Base-by-base conservation (phyloP, 2,888 invertebrate genomes). In the Cataglyphis albicans region DNA sequence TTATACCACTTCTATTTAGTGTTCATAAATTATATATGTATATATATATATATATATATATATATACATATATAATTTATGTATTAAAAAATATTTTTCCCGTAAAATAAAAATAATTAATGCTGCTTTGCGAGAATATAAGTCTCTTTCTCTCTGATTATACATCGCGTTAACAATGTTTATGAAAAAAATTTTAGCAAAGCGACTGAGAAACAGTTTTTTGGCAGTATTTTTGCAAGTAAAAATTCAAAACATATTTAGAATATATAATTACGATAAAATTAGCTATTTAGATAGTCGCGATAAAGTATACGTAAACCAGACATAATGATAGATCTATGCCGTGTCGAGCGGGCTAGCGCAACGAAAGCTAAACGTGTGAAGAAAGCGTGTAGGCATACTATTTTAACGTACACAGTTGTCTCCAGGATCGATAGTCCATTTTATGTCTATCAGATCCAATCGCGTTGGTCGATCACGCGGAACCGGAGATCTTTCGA, bases 401-500 rank as follows among this genome's bases (percentile, higher is more conserved):
- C 32, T 32, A 63, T 48, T 61, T 64, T 48, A 73, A 35, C 64
- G 18, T 25, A n/a, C 48, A 48, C 48, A 41, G 35, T 21, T 64
- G 44, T 64, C 44, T 64, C 63, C 41, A 32, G 44, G 9, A 32
- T 63, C 74, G 32, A 74, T 48, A 35, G 35, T 48, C 74, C 32
- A 48, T 25, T 64, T 63, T 63, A 74, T 6, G 65, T 74, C 32
- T 63, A 63, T 74, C 64, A 25, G 64, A 74, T 35, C 48, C 18
- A 21, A 74, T 74, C 48, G 21, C 48, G 32, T 21, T 44, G 21
- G 63, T 74, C 64, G 65, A 74, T 74, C 44, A 48, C 63, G 64
- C 74, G 74, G 63, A 63, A 74, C 74, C 2, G 18, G 18, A 15
- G 35, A 21, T 5, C 65, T 64, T 64, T 74, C 74, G 32, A 64